phyloP scores from a whole-genome alignment of 2,113 vertebrate genomes.

The Labeo catla region DNA sequence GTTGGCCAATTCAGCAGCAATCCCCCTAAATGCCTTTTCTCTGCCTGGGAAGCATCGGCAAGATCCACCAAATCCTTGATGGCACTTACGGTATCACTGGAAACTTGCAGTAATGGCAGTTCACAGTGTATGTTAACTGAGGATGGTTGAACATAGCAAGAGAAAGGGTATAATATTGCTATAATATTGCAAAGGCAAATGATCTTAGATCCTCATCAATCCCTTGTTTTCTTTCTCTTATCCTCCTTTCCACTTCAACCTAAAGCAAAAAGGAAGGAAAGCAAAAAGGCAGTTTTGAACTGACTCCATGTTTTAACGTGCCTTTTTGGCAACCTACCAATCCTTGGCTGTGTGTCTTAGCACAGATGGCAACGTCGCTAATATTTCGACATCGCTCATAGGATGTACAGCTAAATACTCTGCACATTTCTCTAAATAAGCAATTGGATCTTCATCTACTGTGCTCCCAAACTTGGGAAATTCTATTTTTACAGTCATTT shows the following conservation, averaged over 20 bases:
- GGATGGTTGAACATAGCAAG: background rate
- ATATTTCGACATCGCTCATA: too few species aligned
- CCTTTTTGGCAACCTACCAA: too few species aligned
- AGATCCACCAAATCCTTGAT: background rate
- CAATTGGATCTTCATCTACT: background rate
- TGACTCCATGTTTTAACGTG: too few species aligned
- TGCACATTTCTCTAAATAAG: background rate
- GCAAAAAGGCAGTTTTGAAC: too few species aligned
- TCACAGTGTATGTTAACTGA: background rate
- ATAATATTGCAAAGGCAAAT: too few species aligned
- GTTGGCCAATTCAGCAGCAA: background rate
- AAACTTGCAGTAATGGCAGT: background rate
- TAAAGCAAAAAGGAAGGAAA: too few species aligned
- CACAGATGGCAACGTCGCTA: too few species aligned
- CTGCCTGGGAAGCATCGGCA: background rate
- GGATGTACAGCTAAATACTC: background rate
- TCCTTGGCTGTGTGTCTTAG: too few species aligned
- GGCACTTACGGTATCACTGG: background rate
- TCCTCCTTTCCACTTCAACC: too few species aligned
- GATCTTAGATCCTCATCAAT: too few species aligned
- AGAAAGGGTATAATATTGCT: background rate
- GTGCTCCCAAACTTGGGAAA: conserved; percentile 1
- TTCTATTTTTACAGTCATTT: background rate
- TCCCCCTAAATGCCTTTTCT: background rate
- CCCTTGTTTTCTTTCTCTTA: too few species aligned